Evolutionary conservation across 2,113 vertebrate genomes (phyloP), one percentile per base, ranked within the genome.

Genomic region (Stomatorhinus ivindoensis): DNA sequence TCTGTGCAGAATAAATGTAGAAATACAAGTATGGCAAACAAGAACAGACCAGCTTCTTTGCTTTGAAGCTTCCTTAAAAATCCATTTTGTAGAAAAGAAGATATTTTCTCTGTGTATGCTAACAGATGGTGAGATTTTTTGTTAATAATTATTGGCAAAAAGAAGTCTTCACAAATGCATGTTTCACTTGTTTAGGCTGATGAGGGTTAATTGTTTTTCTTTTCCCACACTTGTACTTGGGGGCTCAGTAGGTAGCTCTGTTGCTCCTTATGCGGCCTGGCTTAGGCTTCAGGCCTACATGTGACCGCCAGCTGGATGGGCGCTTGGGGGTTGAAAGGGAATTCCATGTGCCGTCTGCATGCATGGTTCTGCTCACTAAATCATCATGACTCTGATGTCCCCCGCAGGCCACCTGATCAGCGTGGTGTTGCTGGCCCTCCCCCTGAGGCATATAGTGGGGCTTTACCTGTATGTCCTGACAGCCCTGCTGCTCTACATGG

Each of bases 381-480:
- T 50, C 13, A 6, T 5, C 13, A 15, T 39, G 7, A 0, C 0
- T 27, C 17, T 39, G 55, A 42, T 0, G 24, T 90, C 48, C 92
- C 9, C 86, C 88, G 39, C 93, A 97, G 97, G 96, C 93, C 97
- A 97, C 51, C 7, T 97, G 88, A 89, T 96, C 9, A 97, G 96
- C 13, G 87, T 94, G 21, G 94, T 96, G 90, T 92, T 97, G 65
- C 90, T 97, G 90, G 55, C 94, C 51, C 90, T 97, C 76, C 97
- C 97, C 0, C 89, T 97, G 91, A 95, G 94, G 82, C 95, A 95
- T 89, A 96, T 97, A 83, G 96, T 97, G 88, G 96, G 93, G 44
- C 93, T 97, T 89, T 97, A 97, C 93, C 96, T 97, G 86, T 95
- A 97, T 50, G 90, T 97, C 88, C 95, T 97, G 1, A 94, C 95